Evolutionary conservation across 2,888 invertebrate genomes (phyloP), one percentile per base, ranked within the genome.

Genomic region (Girardia tigrina): DNA sequence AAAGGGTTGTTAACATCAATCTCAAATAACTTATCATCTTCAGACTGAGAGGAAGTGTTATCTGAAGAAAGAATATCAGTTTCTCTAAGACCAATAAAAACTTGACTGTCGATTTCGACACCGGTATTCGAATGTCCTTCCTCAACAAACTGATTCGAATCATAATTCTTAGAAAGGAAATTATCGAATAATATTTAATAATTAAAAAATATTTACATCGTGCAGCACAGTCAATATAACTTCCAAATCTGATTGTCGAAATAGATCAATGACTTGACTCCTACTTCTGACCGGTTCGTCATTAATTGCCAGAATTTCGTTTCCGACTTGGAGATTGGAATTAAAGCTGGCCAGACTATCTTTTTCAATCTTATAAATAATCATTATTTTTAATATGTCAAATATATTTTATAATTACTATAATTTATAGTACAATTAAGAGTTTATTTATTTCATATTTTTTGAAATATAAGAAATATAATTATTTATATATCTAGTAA

Each of bases 181-280:
- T n/a, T n/a, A n/a, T n/a, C n/a, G n/a, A n/a, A n/a, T n/a, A n/a
- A n/a, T n/a, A n/a, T n/a, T n/a, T n/a, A n/a, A n/a, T n/a, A n/a
- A n/a, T n/a, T n/a, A 4, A 56, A 56, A 56, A 6, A 20, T 56
- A 56, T 23, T 56, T 12, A 56, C 56, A 56, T 56, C 23, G n/a
- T 56, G 56, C n/a, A 56, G 23, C n/a, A 56, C 56, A 2, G 56
- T 56, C 23, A 56, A 56, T 20, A 56, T 23, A 16, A 56, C 56
- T 56, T 56, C 56, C n/a, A 56, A n/a, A 56, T 56, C 56, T 12
- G 56, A 56, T 56, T 56, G 56, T 56, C 56, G 56, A 56, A 56
- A 56, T 12, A 56, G 56, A 56, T 56, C 56, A 56, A 56, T 56
- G 20, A 56, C 56, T 56, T 56, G 56, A 56, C 56, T 56, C 23